These are phyloP conservation scores for Danaus plexippus DNA, from an alignment of 1,140 invertebrate genomes.

Conservation along the genomic window DNA sequence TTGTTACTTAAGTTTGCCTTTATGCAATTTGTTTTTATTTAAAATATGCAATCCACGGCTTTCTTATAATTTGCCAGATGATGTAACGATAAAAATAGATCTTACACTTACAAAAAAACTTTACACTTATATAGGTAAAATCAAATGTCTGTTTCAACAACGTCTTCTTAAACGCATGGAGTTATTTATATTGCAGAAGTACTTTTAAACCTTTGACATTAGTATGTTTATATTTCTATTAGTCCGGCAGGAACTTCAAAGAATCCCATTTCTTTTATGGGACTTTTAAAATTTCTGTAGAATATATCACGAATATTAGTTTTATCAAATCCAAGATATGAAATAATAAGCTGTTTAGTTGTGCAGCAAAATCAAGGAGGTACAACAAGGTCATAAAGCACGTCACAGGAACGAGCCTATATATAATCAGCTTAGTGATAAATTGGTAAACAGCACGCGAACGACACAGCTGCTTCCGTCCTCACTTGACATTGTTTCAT, in stretches of 20 bases:
- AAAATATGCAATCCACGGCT: conserved; percentile 29
- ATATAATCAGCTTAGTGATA: conserved; percentile 71
- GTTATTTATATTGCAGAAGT: too few relatives aligned
- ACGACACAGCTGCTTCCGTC: conserved; percentile 64
- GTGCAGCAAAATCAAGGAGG: conserved; percentile 42
- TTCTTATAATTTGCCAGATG: conserved; percentile 36
- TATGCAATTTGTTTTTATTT: conserved; percentile 52
- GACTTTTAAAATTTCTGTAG: too few relatives aligned
- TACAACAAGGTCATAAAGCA: conserved; percentile 64
- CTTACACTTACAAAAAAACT: too few relatives aligned
- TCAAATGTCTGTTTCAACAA: not conserved
- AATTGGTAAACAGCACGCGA: conserved; percentile 70
- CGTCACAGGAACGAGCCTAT: conserved; percentile 62
- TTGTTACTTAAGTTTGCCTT: conserved; percentile 55
- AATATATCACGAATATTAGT: not conserved
- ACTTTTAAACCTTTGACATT: too few relatives aligned
- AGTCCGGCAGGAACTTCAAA: too few relatives aligned
- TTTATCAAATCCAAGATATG: conserved; percentile 22
- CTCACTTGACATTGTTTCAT: conserved; percentile 33
- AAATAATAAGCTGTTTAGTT: conserved; percentile 50
- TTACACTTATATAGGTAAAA: too few relatives aligned
- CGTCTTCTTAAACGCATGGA: not conserved
- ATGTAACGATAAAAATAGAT: not conserved
- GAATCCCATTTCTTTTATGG: too few relatives aligned
- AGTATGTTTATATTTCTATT: too few relatives aligned